Evolutionary conservation across 1,140 invertebrate species (phyloP), one percentile per base, ranked within the genome.

Genomic region (Cherax destructor): DNA sequence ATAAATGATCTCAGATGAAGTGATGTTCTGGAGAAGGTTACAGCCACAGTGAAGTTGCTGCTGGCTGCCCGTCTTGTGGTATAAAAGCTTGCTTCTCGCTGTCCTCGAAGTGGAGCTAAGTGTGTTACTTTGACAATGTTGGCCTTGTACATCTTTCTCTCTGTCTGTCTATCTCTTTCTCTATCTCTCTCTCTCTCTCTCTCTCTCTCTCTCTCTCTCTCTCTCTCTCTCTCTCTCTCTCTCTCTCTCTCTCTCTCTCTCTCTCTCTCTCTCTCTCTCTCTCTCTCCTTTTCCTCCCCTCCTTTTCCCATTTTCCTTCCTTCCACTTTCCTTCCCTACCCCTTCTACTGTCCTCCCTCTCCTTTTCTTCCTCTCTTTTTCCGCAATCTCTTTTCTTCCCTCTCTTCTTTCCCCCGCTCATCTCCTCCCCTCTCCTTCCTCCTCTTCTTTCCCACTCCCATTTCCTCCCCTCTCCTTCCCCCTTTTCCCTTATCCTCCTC

Each of bases 291-390:
- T 18, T 5, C 21, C 11, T 18, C 18, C 61, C 18, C 21, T 65
- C 61, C 21, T 21, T 11, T 13, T 4, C 50, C 49, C 21, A 10
- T 80, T 50, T 80, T 41, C 10, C 47, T 13, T 80, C 47, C 47
- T 50, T 50, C 6, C n/a, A 2, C 16, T 50, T 21, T 49, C 78
- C 47, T 80, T 18, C 10, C 78, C 16, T 30, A n/a, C 21, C 24
- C 56, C 52, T 21, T 56, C 24, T 80, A 18, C 16, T 16, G 1
- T 18, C 18, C 41, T 80, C 47, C 50, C 52, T 65, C 13, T 65
- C 61, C 18, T 18, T 65, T 24, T 41, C 78, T 80, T 80, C 78
- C 50, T 59, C 69, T 61, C 69, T 61, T 84, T 24, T 84, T 61
- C 69, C 59, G 49, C 83, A 49, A 30, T 84, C 83, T 72, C 61